Evolutionary conservation across 1,140 invertebrate species (phyloP), one percentile per base, ranked within the genome.

Genomic region (Neodiprion pinetum): DNA sequence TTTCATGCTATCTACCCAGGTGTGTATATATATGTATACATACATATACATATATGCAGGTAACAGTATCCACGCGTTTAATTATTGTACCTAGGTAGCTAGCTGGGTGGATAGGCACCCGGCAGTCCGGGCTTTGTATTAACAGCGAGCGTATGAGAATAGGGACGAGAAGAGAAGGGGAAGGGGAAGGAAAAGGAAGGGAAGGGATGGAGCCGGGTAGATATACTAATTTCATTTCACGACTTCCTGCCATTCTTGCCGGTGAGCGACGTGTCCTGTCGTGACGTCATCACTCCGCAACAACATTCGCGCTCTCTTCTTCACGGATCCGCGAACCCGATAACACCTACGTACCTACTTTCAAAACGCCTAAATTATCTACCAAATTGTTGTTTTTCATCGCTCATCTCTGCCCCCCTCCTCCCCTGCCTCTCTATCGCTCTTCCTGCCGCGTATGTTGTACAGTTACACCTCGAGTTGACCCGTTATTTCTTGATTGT

Each of bases 161-260:
- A 67, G 53, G 66, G 61, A 21, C 5, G 65, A 67, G 9, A 11
- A 28, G 72, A 74, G 76, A 76, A 76, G 17, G 50, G 11, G 71
- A 70, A 61, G 71, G 53, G 61, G n/a, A n/a, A 12, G 14, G 73
- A 78, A 53, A 68, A 70, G 75, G 76, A 75, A 80, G 76, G 78
- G 75, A 80, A 82, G 28, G 47, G 61, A 66, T 66, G 61, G 61
- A 21, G 61, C 14, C 14, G 21, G 61, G 61, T 14, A 66, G 61
- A 69, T 21, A 82, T 80, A 79, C 82, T 85, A 88, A 87, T 88
- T 85, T 83, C 83, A 86, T 88, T 88, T 88, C 85, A 88, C 85
- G 85, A 87, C 87, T 88, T 88, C 87, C 87, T 86, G 82, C 86
- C 87, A 85, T 88, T 88, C 86, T 85, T 81, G 77, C 53, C 72